These are phyloP conservation scores for Oryzias dopingdopingensis DNA, from an alignment of 2,797 vertebrate genomes.

Conservation along the genomic window DNA sequence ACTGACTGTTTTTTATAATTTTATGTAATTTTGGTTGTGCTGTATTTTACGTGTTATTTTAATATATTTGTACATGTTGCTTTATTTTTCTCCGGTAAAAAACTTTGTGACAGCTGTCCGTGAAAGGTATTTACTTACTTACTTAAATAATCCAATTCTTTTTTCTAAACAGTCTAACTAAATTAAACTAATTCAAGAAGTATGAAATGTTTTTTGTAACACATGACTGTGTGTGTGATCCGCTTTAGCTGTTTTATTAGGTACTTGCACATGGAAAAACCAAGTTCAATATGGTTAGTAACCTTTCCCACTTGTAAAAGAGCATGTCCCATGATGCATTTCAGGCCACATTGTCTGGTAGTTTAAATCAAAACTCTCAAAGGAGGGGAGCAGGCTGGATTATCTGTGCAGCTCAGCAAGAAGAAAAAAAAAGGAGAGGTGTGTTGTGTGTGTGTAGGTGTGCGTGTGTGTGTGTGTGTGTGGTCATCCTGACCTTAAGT, in stretches of 20 bases:
- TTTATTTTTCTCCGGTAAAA: too few relatives aligned
- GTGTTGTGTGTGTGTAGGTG: background rate
- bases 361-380: conserved; percentile 44
- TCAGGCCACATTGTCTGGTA: conserved; percentile 19
- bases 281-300: conserved; percentile 3
- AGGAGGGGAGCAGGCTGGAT: conserved; percentile 50
- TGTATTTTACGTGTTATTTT: too few relatives aligned
- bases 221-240: background rate
- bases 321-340: conserved; percentile 23
- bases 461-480: background rate
- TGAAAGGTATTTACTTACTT: too few relatives aligned
- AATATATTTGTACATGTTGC: too few relatives aligned
- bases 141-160: too few relatives aligned
- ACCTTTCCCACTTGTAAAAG: conserved; percentile 20
- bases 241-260: conserved; percentile 6
- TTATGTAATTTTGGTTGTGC: too few relatives aligned
- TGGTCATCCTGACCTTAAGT: conserved; percentile 17
- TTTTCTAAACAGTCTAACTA: too few relatives aligned
- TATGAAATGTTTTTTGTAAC: too few relatives aligned
- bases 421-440: conserved; percentile 29
- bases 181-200: too few relatives aligned
- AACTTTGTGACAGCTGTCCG: too few relatives aligned
- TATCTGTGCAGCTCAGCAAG: conserved; percentile 29
- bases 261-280: conserved; percentile 3
- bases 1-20: too few relatives aligned